A percentile compares a stretch with the other conserved stretches of the same genome.
phyloP scores from a whole-genome alignment of 2,797 vertebrate species.

The Tenualosa ilisha region DNA sequence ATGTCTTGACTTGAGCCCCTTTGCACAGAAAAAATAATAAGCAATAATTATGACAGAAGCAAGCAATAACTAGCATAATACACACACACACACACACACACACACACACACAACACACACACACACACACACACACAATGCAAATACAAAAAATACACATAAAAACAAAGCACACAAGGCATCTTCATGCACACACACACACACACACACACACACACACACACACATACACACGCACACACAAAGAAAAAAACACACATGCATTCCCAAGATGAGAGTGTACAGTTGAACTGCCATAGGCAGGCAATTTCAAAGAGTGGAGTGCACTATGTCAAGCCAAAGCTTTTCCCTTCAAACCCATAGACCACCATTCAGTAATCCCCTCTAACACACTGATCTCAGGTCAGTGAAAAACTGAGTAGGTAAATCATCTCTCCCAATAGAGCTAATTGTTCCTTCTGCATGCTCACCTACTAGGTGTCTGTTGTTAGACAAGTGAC shows the following conservation, averaged over 20 bases:
- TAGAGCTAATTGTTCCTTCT: neutral
- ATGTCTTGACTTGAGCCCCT: conserved; percentile 75
- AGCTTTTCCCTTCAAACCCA: conserved; percentile 11
- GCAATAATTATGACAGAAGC: conserved; percentile 22
- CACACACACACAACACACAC: neutral
- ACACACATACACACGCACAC: conserved; percentile 1
- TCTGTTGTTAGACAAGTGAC: conserved; percentile 54
- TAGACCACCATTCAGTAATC: neutral
- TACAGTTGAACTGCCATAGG: neutral
- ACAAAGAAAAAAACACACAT: neutral
- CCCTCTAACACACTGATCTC: neutral
- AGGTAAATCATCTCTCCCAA: neutral
- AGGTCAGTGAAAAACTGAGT: neutral
- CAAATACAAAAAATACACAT: neutral
- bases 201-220: neutral
- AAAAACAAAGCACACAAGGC: neutral
- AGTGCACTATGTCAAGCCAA: neutral
- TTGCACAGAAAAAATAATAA: conserved; percentile 72
- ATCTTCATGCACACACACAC: too few species aligned
- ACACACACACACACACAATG: neutral
- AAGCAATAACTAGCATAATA: conserved; percentile 10
- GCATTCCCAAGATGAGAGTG: neutral
- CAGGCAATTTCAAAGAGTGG: conserved; percentile 1
- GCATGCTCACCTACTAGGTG: conserved; percentile 37
- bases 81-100: neutral